Conservation (phyloP, 2,113 vertebrate species). For the Eulacestoma nigropectus region DNA sequence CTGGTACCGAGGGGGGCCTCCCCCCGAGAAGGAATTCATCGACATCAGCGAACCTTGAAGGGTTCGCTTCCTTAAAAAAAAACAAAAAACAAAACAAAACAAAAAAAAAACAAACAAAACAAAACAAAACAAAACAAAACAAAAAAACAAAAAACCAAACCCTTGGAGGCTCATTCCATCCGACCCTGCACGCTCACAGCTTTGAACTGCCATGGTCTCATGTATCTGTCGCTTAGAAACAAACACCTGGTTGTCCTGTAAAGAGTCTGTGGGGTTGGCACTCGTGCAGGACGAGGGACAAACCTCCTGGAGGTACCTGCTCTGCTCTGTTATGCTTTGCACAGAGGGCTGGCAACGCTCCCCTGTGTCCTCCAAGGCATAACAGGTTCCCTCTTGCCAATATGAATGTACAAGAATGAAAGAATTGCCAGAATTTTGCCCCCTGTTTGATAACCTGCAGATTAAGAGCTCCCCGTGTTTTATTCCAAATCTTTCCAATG, state of each 20-base stretch:
- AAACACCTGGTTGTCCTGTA: background rate
- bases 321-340: background rate
- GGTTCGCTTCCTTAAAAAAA: background rate
- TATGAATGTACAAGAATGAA: conserved; percentile 43
- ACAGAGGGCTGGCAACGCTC: background rate
- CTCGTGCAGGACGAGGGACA: background rate
- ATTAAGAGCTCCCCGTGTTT: background rate
- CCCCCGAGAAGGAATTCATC: conserved; percentile 82
- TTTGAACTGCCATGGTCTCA: background rate
- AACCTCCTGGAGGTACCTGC: background rate
- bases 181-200: background rate
- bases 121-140: background rate
- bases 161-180: background rate
- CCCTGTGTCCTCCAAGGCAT: background rate
- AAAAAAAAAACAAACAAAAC: background rate
- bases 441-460: background rate
- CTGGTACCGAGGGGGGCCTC: conserved; percentile 83
- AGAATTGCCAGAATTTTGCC: background rate
- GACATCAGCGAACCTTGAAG: conserved; percentile 84
- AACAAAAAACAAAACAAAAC: background rate
- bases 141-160: background rate
- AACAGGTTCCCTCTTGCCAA: background rate
- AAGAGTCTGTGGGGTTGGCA: background rate
- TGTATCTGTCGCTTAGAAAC: conserved; percentile 13
- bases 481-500: conserved; percentile 3